These are phyloP conservation scores for Pampusana beccarii DNA, from an alignment of 2,113 vertebrate genomes.

Conservation along the genomic window DNA sequence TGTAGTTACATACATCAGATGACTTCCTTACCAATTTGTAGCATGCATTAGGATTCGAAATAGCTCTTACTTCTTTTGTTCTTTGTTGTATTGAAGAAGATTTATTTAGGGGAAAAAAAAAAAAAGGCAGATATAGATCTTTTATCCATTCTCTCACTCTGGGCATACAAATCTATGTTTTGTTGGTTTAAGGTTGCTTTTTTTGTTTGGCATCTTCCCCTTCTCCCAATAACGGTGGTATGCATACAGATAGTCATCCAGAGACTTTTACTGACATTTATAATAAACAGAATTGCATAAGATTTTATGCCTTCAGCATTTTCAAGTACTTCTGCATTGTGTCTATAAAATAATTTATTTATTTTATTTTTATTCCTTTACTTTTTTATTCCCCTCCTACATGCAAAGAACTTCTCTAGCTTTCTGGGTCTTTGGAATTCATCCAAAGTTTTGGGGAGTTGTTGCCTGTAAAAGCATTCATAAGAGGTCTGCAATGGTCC, in stretches of 20 bases:
- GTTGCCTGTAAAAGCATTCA: conserved; percentile 34
- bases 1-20: not conserved
- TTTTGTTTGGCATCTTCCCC: not conserved
- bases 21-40: not conserved
- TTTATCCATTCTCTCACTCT: not conserved
- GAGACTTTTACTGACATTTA: not conserved
- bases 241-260: not conserved
- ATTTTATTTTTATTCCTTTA: not conserved
- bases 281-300: not conserved
- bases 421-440: conserved; percentile 36
- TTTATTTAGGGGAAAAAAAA: not conserved
- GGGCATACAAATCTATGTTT: not conserved
- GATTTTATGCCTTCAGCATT: not conserved
- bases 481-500: conserved; percentile 44
- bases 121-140: not conserved
- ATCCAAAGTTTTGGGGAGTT: not conserved
- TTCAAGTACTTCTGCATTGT: not conserved
- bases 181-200: not conserved
- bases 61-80: not conserved
- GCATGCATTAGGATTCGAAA: not conserved
- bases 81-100: not conserved
- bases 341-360: not conserved
- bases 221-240: not conserved
- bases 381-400: not conserved
- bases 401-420: not conserved